phyloP scores from a whole-genome alignment of 2,888 invertebrate species.

The Agrotis segetum region DNA sequence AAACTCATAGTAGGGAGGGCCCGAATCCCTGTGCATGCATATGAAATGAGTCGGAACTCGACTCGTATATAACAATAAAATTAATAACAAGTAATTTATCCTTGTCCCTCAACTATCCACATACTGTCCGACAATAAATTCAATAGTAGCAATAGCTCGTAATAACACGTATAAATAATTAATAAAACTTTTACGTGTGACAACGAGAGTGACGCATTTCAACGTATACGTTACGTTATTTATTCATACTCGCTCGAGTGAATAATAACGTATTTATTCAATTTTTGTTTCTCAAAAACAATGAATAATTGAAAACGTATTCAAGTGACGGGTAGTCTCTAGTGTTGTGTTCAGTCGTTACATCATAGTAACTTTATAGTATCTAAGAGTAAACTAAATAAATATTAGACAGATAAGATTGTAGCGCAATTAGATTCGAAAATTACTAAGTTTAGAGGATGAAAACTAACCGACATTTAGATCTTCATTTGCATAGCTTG shows the following conservation, averaged over 20 bases:
- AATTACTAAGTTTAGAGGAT: slow-evolving; percentile 91
- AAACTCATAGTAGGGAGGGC: slow-evolving; percentile 48
- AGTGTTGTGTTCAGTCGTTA: slow-evolving; percentile 77
- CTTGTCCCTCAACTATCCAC: slow-evolving; percentile 68
- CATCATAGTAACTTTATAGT: slow-evolving; percentile 71
- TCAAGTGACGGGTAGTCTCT: slow-evolving; percentile 37
- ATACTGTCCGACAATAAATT: slow-evolving; percentile 62
- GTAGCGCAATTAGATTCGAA: slow-evolving; percentile 79
- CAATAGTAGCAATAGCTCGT: slow-evolving; percentile 59
- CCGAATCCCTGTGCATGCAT: slow-evolving; percentile 73
- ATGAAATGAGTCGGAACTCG: slow-evolving; percentile 69
- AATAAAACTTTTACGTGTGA: slow-evolving; percentile 71
- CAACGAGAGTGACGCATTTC: slow-evolving; percentile 69
- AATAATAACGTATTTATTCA: slow-evolving; percentile 65
- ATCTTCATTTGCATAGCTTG: slow-evolving; percentile 82
- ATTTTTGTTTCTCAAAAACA: slow-evolving; percentile 66
- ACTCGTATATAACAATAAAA: slow-evolving; percentile 72
- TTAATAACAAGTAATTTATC: slow-evolving; percentile 80
- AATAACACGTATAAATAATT: slow-evolving; percentile 71
- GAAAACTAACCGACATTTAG: slow-evolving; percentile 85
- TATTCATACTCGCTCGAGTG: slow-evolving; percentile 65
- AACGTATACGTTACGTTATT: slow-evolving; percentile 63
- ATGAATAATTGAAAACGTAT: slow-evolving; percentile 64
- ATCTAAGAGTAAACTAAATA: slow-evolving; percentile 77
- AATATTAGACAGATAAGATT: slow-evolving; percentile 77